These are phyloP conservation scores for Crax fasciolata DNA, from an alignment of 2,797 vertebrate species.

Conservation along the genomic window DNA sequence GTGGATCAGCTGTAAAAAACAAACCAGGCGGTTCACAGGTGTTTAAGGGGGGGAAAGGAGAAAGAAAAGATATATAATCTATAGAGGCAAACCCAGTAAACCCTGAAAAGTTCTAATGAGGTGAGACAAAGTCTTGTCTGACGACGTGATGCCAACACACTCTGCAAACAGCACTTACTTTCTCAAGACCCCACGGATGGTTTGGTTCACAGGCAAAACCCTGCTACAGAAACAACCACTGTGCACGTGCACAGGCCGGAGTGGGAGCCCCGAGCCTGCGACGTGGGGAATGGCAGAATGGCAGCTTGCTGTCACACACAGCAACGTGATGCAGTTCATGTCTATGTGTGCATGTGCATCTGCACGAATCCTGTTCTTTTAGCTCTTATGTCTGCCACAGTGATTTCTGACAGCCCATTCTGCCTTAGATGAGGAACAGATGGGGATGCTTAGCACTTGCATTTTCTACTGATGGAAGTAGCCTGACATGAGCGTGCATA, in stretches of 20 bases:
- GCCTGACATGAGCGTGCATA: background rate
- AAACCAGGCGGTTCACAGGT: background rate
- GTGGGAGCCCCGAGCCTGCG: background rate
- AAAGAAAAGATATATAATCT: background rate
- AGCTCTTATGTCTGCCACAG: background rate
- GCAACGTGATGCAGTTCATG: background rate
- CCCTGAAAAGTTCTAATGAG: background rate
- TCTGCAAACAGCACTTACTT: background rate
- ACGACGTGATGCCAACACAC: background rate
- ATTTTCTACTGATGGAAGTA: background rate
- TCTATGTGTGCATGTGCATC: background rate
- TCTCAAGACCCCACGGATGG: background rate
- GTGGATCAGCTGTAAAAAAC: background rate
- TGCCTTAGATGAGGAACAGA: background rate
- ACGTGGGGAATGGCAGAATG: background rate
- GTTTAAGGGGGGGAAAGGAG: background rate
- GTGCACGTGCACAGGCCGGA: rapidly evolving
- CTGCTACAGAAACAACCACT: rapidly evolving
- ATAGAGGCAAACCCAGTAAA: background rate
- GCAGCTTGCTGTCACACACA: background rate
- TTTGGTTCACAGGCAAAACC: background rate
- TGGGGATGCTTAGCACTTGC: background rate
- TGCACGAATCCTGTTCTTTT: background rate
- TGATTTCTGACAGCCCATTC: background rate
- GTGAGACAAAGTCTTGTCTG: background rate